Conservation (phyloP, 2,888 invertebrate genomes). For the Chrysolina oricalcia region DNA sequence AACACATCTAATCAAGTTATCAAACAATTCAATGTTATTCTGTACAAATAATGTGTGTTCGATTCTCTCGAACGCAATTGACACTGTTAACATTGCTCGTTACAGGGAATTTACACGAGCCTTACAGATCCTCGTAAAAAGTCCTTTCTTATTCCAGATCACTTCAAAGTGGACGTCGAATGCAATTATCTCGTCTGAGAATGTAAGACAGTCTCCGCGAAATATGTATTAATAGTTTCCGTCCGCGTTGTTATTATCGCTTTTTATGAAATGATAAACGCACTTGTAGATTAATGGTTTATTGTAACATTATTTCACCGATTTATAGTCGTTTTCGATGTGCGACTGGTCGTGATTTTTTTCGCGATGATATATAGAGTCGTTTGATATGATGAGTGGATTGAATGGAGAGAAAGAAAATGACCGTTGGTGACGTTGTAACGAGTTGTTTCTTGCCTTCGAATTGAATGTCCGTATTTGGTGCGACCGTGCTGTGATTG, state of each 20-base stretch:
- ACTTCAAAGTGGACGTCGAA: slow-evolving; percentile 1
- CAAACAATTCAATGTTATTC: too few relatives aligned
- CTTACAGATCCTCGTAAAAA: slow-evolving; percentile 1
- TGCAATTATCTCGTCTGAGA: slow-evolving; percentile 54
- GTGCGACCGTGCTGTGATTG: not conserved
- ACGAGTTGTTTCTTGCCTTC: not conserved
- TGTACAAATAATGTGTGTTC: not conserved
- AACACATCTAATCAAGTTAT: too few relatives aligned
- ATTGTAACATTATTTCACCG: slow-evolving; percentile 12
- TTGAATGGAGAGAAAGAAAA: slow-evolving; percentile 17
- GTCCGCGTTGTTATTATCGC: slow-evolving; percentile 17
- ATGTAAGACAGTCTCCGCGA: slow-evolving; percentile 46
- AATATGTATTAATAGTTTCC: slow-evolving; percentile 43
- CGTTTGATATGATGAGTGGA: slow-evolving; percentile 16
- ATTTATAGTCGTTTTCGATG: not conserved
- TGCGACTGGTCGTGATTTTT: not conserved
- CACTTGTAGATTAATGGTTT: slow-evolving; percentile 7
- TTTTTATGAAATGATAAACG: slow-evolving; percentile 19
- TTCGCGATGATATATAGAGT: slow-evolving; percentile 20
- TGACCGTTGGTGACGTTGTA: not conserved
- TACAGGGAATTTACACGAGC: slow-evolving; percentile 22
- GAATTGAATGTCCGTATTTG: not conserved
- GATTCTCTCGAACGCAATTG: not conserved
- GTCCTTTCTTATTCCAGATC: slow-evolving; percentile 13
- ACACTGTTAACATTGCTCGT: slow-evolving; percentile 1